A percentile compares a stretch with the other conserved stretches of the same genome.
Conservation (phyloP, 2,888 invertebrate species). For the Cerastoderma edule region DNA sequence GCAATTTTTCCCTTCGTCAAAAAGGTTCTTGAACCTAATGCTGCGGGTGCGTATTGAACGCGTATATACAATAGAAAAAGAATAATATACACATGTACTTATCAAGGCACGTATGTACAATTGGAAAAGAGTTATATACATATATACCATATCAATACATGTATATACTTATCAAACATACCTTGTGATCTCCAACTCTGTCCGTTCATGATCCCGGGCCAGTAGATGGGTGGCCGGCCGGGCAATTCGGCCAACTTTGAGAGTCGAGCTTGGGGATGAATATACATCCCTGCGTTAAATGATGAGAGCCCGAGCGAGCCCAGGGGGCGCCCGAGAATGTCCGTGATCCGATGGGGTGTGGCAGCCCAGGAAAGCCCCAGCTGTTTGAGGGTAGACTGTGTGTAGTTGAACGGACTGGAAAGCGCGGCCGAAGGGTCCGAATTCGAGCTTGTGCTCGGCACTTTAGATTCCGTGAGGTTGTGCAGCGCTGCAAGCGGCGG, state of each 20-base stretch:
- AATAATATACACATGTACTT: too few relatives aligned
- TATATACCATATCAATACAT: too few relatives aligned
- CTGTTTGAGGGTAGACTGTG: conserved; percentile 69
- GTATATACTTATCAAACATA: conserved; percentile 39
- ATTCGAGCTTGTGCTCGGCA: conserved; percentile 69
- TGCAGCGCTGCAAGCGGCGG: conserved; percentile 96
- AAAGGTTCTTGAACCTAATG: too few relatives aligned
- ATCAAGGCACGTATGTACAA: too few relatives aligned
- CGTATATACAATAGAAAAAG: too few relatives aligned
- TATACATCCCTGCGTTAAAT: conserved; percentile 84
- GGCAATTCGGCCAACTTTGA: conserved; percentile 83
- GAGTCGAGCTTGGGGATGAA: conserved; percentile 84
- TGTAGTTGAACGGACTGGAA: conserved; percentile 57
- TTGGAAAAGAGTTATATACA: too few relatives aligned
- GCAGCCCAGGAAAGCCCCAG: conserved; percentile 65
- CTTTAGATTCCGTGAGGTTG: conserved; percentile 93
- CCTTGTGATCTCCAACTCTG: conserved; percentile 85
- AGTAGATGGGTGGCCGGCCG: conserved; percentile 88
- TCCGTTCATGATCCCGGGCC: conserved; percentile 97
- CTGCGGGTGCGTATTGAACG: too few relatives aligned
- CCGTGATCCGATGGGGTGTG: conserved; percentile 98
- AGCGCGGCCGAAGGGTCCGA: conserved; percentile 57
- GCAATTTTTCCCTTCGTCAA: too few relatives aligned
- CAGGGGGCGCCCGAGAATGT: conserved; percentile 93
- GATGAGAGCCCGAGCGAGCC: conserved; percentile 71